Percentiles rank a stretch among this genome's conserved stretches.
phyloP scores from a whole-genome alignment of 2,888 invertebrate species.

The Platynereis dumerilii region DNA sequence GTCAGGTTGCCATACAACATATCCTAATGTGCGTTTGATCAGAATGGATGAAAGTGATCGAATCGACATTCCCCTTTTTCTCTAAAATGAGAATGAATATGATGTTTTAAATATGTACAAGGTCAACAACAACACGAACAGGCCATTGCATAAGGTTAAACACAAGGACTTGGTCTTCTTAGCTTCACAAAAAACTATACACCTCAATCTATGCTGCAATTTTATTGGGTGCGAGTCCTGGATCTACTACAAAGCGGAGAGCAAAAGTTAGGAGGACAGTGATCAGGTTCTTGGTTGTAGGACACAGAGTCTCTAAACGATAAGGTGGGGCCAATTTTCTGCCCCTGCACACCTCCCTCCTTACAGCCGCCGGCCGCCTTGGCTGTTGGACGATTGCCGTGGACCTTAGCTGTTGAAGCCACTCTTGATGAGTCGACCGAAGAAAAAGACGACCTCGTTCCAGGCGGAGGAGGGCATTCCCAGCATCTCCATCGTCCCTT shows the following conservation, averaged over 20 bases:
- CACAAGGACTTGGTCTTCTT: neutral
- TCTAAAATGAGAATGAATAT: neutral
- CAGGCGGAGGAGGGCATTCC: conserved; percentile 37
- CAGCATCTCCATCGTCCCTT: conserved; percentile 27
- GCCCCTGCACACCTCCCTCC: neutral
- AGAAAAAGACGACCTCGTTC: conserved; percentile 36
- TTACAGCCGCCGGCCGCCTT: neutral
- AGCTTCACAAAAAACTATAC: conserved; percentile 1
- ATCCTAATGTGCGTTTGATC: too few relatives aligned
- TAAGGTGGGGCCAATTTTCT: neutral
- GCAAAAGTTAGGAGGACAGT: too few relatives aligned
- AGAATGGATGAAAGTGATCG: neutral
- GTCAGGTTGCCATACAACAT: too few relatives aligned
- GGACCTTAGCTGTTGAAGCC: conserved; percentile 33
- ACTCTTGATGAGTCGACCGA: conserved; percentile 35
- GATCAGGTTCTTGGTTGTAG: too few relatives aligned
- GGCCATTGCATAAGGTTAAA: conserved; percentile 1
- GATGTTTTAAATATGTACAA: neutral
- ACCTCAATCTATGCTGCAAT: neutral
- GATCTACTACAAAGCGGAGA: too few relatives aligned
- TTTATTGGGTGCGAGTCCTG: too few relatives aligned
- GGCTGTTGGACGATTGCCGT: neutral
- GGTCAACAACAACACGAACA: neutral
- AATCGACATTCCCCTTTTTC: neutral
- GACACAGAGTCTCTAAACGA: too few relatives aligned